These are phyloP conservation scores for Rhagologus leucostigma DNA, from an alignment of 2,113 vertebrate species.

Conservation along the genomic window DNA sequence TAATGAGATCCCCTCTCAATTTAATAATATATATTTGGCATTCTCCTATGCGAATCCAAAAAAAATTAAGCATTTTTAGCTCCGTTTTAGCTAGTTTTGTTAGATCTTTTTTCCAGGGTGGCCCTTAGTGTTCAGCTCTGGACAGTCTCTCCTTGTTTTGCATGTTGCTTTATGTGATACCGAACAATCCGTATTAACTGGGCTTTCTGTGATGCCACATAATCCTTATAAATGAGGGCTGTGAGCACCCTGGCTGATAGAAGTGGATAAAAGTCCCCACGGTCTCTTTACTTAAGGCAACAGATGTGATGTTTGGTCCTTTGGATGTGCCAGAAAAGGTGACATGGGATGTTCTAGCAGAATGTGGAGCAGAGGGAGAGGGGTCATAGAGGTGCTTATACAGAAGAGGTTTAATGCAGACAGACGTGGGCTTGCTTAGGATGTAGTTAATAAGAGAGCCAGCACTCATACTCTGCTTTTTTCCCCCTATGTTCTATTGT, in stretches of 20 bases:
- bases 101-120: not conserved
- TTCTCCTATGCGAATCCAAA: not conserved
- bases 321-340: not conserved
- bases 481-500: not conserved
- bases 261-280: not conserved
- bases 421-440: not conserved
- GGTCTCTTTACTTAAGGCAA: rapidly evolving
- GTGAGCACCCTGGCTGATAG: not conserved
- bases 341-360: not conserved
- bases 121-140: not conserved
- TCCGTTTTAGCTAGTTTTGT: not conserved
- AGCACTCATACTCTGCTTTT: not conserved
- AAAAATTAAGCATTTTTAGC: rapidly evolving
- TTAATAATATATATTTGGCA: not conserved
- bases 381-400: not conserved
- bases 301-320: not conserved
- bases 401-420: not conserved
- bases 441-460: not conserved
- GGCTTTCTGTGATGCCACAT: not conserved
- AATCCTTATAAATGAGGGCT: not conserved
- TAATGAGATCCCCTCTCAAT: not conserved
- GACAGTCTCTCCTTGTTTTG: not conserved
- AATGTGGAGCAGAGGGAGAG: not conserved
- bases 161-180: not conserved
- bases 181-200: not conserved